Evolutionary conservation across 2,888 invertebrate species (phyloP).

Genomic region (Dasypolia templi): DNA sequence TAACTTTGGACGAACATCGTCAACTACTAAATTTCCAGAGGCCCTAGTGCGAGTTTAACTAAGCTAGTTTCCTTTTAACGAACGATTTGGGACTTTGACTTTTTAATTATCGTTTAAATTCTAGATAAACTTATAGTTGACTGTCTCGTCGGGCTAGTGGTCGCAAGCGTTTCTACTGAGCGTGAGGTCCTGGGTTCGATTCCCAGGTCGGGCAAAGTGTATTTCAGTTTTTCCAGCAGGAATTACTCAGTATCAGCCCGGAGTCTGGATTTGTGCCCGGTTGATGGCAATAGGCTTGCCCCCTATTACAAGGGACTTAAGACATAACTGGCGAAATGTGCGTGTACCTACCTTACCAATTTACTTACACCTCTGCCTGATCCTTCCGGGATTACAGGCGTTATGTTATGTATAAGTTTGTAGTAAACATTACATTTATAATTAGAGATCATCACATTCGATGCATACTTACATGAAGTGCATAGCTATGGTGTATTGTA

Average conservation of each 20-base stretch:
- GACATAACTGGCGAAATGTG: too few species aligned
- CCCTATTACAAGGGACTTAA: background rate
- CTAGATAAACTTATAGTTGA: background rate
- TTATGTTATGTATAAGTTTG: background rate
- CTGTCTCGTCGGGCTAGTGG: background rate
- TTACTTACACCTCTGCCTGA: background rate
- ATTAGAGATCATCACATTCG: background rate
- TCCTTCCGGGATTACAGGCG: background rate
- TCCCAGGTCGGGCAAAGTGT: background rate
- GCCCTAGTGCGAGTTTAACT: too few species aligned
- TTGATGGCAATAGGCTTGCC: background rate
- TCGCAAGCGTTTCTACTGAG: background rate
- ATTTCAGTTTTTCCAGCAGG: background rate
- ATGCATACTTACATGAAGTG: conserved; percentile 1
- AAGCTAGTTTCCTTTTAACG: background rate
- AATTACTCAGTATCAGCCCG: background rate
- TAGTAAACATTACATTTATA: too few species aligned
- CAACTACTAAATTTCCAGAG: background rate
- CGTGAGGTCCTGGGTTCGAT: background rate
- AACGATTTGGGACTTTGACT: background rate
- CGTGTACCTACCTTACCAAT: background rate
- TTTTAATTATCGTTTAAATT: conserved; percentile 1
- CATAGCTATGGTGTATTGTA: conserved; percentile 37
- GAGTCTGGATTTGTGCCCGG: background rate
- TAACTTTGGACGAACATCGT: conserved; percentile 14